Evolutionary conservation across 2,797 vertebrate genomes (phyloP), one percentile per base, ranked within the genome.

Genomic region (Tragelaphus oryx): DNA sequence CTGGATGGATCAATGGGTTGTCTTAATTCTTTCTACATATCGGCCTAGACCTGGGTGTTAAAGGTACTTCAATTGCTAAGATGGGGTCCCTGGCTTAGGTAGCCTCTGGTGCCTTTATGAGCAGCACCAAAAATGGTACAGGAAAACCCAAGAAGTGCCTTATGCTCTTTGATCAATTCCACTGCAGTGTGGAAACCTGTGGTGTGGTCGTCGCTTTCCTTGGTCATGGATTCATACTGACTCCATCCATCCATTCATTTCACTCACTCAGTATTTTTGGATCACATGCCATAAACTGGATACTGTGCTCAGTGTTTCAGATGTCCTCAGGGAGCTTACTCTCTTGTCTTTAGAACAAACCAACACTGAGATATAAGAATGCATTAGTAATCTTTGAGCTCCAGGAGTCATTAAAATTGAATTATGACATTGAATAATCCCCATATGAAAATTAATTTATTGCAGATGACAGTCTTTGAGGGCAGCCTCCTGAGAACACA

Each of bases 281-380:
- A 13, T 81, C 13, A 54, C 55, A 9, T 62, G n/a, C 24, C 20
- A 4, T 52, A 55, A 59, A 14, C 12, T 80, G 54, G 26, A 30
- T 26, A 26, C 22, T 75, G 7, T 55, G 6, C 37, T 12, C 9
- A 80, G 44, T 57, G 55, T 86, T 94, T 92, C 33, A 93, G 9
- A 68, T 68, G 24, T 68, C 22, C 57, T 74, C 12, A 12, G 28
- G n/a, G 22, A 94, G 3, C 8, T 86, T 48, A 60, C 13, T 62
- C 9, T 60, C 33, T 84, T 75, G 37, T 86, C 86, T 95, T 93
- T 74, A 48, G 80, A 93, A 79, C 13, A 89, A 94, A 92, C 5
- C 17, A 87, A 14, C 7, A 24, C 22, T 65, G 65, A 76, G 55
- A 89, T 11, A 33, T 54, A 89, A 17, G 28, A 17, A 80, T 41